Conservation (phyloP, 2,797 vertebrate genomes). For the Phaenicophaeus curvirostris region DNA sequence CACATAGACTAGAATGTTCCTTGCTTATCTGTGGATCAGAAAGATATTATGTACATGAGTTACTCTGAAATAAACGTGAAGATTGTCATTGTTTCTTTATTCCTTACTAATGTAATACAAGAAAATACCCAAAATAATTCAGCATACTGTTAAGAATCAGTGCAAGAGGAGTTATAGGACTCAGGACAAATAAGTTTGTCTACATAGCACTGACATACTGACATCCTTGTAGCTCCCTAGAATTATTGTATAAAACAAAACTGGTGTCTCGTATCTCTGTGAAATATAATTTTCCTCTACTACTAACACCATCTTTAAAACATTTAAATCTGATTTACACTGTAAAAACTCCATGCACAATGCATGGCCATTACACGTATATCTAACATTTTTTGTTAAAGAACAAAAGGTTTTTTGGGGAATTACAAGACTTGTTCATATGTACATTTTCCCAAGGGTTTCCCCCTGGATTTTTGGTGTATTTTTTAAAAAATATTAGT, state of each 20-base stretch:
- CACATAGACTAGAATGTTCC: not conserved
- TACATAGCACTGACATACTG: not conserved
- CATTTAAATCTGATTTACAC: not conserved
- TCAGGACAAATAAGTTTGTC: not conserved
- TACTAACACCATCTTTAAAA: not conserved
- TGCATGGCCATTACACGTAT: not conserved
- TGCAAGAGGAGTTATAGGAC: not conserved
- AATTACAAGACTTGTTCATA: not conserved
- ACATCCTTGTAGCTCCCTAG: not conserved
- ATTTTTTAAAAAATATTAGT: not conserved
- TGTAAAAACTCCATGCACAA: not conserved
- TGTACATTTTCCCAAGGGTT: not conserved
- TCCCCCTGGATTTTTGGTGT: not conserved
- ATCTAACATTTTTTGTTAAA: not conserved
- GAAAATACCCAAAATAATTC: not conserved
- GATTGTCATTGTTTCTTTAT: not conserved
- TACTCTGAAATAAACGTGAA: not conserved
- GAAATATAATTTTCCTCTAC: not conserved
- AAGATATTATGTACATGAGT: not conserved
- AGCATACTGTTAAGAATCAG: not conserved
- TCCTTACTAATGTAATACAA: not conserved
- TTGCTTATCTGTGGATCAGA: not conserved
- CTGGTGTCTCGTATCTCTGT: not conserved
- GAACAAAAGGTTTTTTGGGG: not conserved
- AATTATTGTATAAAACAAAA: not conserved